These are phyloP conservation scores for Metellina segmentata DNA, from an alignment of 2,888 invertebrate species.

Conservation along the genomic window DNA sequence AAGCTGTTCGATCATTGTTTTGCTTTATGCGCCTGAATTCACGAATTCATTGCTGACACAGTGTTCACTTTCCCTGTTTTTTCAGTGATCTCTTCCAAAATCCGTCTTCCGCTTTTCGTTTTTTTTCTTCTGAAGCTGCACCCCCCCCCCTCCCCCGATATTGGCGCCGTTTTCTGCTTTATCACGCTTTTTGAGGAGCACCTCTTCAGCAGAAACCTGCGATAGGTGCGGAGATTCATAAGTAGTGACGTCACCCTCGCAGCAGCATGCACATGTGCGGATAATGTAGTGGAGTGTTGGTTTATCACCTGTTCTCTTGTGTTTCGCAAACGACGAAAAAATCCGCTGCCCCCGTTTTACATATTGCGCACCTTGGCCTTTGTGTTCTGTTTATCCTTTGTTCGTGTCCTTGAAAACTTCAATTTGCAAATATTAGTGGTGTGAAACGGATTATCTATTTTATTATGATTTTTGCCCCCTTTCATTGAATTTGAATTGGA, in stretches of 20 bases:
- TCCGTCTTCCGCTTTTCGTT: neutral
- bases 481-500: too few species aligned
- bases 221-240: slow-evolving; percentile 8
- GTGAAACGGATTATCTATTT: too few species aligned
- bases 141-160: neutral
- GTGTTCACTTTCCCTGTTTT: neutral
- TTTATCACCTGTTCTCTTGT: slow-evolving; percentile 53
- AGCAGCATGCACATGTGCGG: neutral
- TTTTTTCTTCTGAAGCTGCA: neutral
- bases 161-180: slow-evolving; percentile 7
- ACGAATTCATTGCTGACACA: neutral
- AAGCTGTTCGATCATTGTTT: neutral
- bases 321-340: slow-evolving; percentile 41
- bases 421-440: too few species aligned
- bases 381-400: neutral
- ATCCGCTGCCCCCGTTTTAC: neutral
- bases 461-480: too few species aligned
- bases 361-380: neutral
- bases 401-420: neutral
- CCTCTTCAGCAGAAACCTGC: neutral
- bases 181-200: slow-evolving; percentile 9
- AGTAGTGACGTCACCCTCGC: slow-evolving; percentile 15
- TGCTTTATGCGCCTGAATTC: neutral
- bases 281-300: slow-evolving; percentile 33
- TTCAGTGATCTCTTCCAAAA: neutral